Base-by-base conservation (phyloP, 2,113 vertebrate genomes). In the Empidonax alnorum region DNA sequence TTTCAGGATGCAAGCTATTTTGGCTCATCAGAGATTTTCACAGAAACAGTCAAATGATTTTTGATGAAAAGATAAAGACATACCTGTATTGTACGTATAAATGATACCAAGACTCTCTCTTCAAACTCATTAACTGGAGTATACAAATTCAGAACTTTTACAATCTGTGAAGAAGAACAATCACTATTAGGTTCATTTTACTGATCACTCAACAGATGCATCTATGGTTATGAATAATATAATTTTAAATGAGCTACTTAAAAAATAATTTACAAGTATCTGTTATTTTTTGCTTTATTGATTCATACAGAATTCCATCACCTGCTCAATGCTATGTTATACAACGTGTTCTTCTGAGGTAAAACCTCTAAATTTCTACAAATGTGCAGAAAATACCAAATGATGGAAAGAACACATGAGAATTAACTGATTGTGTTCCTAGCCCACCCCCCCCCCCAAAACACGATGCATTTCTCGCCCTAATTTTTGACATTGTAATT, bases 41-140 rank as follows among this genome's bases (percentile, higher is more conserved):
- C 21, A 66, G 46, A 63, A 80, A 59, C 1, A 79, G 52, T 18
- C 7, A 71, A 23, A 84, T 28, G 16, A 61, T 17, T 84, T 81
- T 22, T 65, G 53, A 73, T 59, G 6, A 39, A 53, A 71, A 74
- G 52, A 49, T 1, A 12, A 2, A 67, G 31, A 53, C 90, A 97
- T 98, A 99, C 99, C 99, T 99, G 99, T 98, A 99, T 99, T 67
- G 99, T 99, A 93, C 99, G 98, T 97, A 99, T 99, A 98, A 99
- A 99, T 1, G 98, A 96, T 8, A 99, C 98, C 7, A 99, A 98
- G 86, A 99, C 99, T 96, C 99, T 98, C 96, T 99, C 99, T 97
- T 99, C 99, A 98, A 99, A 99, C 87, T 99, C 99, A 59, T 99
- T 99, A 80, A 99, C 99, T 6, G 99, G 99, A 71, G 99, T 99